Evolutionary conservation across 2,888 invertebrate genomes (phyloP), one percentile per base, ranked within the genome.

Genomic region (Subacronicta megacephala): DNA sequence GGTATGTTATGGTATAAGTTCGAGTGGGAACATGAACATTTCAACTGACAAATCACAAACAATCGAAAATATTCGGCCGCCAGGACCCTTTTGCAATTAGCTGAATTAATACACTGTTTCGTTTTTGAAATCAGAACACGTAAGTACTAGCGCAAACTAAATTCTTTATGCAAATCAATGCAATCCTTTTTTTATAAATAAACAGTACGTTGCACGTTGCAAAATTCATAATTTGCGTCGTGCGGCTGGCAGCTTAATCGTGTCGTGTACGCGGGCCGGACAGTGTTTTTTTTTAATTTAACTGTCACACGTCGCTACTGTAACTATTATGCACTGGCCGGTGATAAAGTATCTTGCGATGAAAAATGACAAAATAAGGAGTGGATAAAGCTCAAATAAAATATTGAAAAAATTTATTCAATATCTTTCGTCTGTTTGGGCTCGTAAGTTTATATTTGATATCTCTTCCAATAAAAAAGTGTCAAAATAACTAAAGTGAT

Each of bases 191-290:
- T 61, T 36, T n/a, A 60, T 61, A 65, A 71, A 71, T 60, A 57
- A 71, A 60, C 60, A 57, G 50, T 43, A 29, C 44, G 51, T 35
- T 36, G 61, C 18, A 42, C 66, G 71, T 49, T 41, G 46, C n/a
- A 43, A 57, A 65, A 60, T 51, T 54, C 46, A 47, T 65, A 69
- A 71, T 69, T 71, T 61, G 66, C 69, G 47, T 68, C 55, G 59
- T 70, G 65, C 49, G 52, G 43, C 37, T 64, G 65, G 68, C 68
- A 70, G 72, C 61, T 69, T 65, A 44, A 71, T 71, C 60, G 68
- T 31, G 43, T 68, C 55, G 62, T 41, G 65, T 52, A 37, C 40
- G 44, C 46, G 35, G 43, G 23, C 31, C 38, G 23, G 42, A 50
- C 53, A 17, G 43, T 49, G 55, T 55, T 29, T 56, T 49, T 31